These are phyloP conservation scores for Miichthys miiuy DNA, from an alignment of 2,797 vertebrate genomes.

Conservation along the genomic window DNA sequence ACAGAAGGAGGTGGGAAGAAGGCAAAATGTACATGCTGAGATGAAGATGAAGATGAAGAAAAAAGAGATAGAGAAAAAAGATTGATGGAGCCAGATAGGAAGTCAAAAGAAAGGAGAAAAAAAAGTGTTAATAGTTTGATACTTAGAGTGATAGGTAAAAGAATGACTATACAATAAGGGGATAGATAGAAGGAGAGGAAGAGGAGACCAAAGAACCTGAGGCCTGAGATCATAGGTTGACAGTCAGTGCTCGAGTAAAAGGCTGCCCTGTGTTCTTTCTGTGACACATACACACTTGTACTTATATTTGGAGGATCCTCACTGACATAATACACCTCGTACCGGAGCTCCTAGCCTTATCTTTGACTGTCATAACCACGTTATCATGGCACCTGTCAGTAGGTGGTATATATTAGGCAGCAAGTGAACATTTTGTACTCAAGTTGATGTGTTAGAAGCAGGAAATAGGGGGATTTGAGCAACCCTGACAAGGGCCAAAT, in stretches of 20 bases:
- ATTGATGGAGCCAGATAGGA: conserved; percentile 21
- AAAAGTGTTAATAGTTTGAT: conserved; percentile 15
- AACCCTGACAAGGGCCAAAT: no score
- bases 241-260: conserved; percentile 13
- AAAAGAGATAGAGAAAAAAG: not conserved
- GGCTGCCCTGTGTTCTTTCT: not conserved
- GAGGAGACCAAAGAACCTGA: not conserved
- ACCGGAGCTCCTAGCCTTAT: not conserved
- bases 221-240: conserved; percentile 4
- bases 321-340: not conserved
- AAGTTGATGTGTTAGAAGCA: no score
- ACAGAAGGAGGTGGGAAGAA: not conserved
- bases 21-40: not conserved
- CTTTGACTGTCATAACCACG: not conserved
- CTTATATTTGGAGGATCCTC: not conserved
- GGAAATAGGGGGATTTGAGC: no score
- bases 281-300: not conserved
- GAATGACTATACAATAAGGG: conserved; percentile 25
- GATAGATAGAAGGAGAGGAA: conserved; percentile 10
- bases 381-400: no score
- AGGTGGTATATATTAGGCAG: no score
- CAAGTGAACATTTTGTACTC: no score
- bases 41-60: conserved; percentile 2
- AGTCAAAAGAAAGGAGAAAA: conserved; percentile 11
- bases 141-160: not conserved